These are phyloP conservation scores for Rhyacophila evoluta DNA, from an alignment of 2,888 invertebrate species.

Conservation along the genomic window DNA sequence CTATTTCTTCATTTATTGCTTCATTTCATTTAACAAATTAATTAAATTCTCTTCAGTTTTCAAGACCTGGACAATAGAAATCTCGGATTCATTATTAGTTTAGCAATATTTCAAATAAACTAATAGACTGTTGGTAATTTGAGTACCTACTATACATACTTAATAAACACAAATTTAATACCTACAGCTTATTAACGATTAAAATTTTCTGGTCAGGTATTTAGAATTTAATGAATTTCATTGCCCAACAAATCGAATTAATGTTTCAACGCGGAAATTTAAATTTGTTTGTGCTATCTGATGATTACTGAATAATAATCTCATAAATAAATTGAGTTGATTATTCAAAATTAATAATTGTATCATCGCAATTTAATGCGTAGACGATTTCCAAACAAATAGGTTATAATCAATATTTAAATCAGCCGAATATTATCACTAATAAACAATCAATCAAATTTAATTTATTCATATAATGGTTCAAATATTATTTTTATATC, in stretches of 20 bases:
- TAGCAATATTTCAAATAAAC: too few relatives aligned
- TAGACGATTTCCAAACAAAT: conserved; percentile 23
- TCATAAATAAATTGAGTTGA: conserved; percentile 28
- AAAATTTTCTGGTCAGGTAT: neutral
- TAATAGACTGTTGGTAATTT: too few relatives aligned
- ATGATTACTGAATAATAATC: conserved; percentile 43
- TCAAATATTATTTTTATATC: too few relatives aligned
- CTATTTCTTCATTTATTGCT: too few relatives aligned
- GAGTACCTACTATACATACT: too few relatives aligned
- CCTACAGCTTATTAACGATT: too few relatives aligned
- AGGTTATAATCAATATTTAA: neutral
- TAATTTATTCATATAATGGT: too few relatives aligned
- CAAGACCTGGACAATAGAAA: too few relatives aligned
- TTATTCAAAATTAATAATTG: conserved; percentile 36
- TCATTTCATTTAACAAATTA: too few relatives aligned
- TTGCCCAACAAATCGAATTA: conserved; percentile 26
- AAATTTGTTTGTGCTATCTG: conserved; percentile 45
- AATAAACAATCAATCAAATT: neutral
- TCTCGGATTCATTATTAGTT: too few relatives aligned
- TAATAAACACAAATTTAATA: too few relatives aligned
- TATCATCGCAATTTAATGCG: conserved; percentile 25
- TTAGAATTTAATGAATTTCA: neutral
- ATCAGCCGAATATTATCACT: neutral
- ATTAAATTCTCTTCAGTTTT: too few relatives aligned
- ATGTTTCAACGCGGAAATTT: conserved; percentile 28